Evolutionary conservation across 2,888 invertebrate genomes (phyloP), one percentile per base, ranked within the genome.

Genomic region (Teleiodes luculella): DNA sequence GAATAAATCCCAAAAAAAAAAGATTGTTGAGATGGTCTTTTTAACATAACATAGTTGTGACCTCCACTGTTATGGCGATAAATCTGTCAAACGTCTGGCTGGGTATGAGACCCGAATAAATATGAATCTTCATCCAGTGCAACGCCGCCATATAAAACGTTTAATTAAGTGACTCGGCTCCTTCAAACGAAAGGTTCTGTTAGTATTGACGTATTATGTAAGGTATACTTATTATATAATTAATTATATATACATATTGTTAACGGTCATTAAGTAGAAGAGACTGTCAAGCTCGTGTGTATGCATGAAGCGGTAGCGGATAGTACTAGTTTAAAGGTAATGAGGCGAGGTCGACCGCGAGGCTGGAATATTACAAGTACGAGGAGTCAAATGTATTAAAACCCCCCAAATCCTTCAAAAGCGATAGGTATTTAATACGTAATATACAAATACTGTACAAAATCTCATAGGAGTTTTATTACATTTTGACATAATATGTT

Each of bases 221-320:
- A 51, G 10, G 11, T 43, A 18, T 1, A 24, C 18, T 24, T 14
- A 7, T 28, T 14, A 14, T 14, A 36, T 36, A 36, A 14, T 36
- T 36, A 14, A 36, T 36, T 2, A 13, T 18, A 20, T 41, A 41
- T 10, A 8, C 10, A 41, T 5, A 11, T 18, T 41, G 39, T 41
- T 41, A 41, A 39, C 14, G 14, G 11, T 41, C 18, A 41, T 11
- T 39, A 39, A 39, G 39, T 41, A 43, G 43, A 43, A 41, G 31
- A 52, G 52, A 51, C 46, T 35, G 43, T 49, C 43, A 54, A 49
- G 54, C 54, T 54, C 51, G 51, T 43, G 49, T 51, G 45, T 45
- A 49, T 55, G 60, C 55, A 35, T 48, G 41, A 58, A 56, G 58
- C 57, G 59, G 45, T 60, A 60, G 57, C 60, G 54, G 48, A 56